These are phyloP conservation scores for Baronia brevicornis DNA, from an alignment of 2,888 invertebrate species.

Conservation along the genomic window DNA sequence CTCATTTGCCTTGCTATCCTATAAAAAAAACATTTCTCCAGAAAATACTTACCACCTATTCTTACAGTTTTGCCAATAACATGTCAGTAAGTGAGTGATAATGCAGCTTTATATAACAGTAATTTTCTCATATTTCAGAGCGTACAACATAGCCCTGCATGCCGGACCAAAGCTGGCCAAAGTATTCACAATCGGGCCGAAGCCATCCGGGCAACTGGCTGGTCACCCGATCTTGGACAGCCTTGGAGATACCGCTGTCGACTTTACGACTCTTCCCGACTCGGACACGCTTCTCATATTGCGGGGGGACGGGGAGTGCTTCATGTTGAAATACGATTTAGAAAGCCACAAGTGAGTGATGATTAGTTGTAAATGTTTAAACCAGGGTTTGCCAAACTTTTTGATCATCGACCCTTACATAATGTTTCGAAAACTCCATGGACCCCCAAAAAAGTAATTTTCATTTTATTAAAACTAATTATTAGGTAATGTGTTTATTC, in stretches of 20 bases:
- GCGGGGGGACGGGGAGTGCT: slow-evolving; percentile 90
- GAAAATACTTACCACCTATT: neutral
- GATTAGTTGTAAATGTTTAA: no score
- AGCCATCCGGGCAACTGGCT: slow-evolving; percentile 55
- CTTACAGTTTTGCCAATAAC: no score
- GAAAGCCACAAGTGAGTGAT: slow-evolving; percentile 42
- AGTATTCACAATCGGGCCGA: slow-evolving; percentile 50
- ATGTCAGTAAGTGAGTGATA: no score
- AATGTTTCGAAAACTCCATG: no score
- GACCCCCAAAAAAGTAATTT: no score
- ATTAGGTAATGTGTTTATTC: no score
- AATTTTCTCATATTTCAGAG: slow-evolving; percentile 54
- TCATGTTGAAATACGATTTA: slow-evolving; percentile 62
- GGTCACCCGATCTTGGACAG: slow-evolving; percentile 65
- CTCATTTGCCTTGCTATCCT: no score
- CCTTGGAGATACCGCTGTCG: slow-evolving; percentile 90
- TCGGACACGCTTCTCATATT: slow-evolving; percentile 79
- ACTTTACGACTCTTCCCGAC: slow-evolving; percentile 80
- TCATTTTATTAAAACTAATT: no score
- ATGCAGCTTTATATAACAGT: no score
- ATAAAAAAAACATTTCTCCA: neutral
- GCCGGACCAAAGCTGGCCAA: slow-evolving; percentile 54
- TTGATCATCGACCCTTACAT: no score
- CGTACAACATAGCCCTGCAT: slow-evolving; percentile 64
- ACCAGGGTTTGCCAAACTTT: no score